Evolutionary conservation across 2,113 vertebrate species (phyloP), one percentile per base, ranked within the genome.

Genomic region (Nesoenas mayeri): DNA sequence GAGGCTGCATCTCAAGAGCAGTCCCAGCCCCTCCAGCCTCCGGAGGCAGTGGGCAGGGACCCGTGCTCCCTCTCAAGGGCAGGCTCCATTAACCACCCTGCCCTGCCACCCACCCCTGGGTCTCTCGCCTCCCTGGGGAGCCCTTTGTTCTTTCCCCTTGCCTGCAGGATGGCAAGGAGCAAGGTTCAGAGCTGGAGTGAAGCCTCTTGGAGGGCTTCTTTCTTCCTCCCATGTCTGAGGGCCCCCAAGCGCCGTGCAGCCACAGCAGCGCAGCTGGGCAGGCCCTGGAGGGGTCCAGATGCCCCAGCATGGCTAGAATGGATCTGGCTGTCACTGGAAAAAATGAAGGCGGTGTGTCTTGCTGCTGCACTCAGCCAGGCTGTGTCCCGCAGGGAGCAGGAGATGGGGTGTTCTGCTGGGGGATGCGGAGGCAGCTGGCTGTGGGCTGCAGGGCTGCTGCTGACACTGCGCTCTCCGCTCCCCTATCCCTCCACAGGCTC

Each of bases 401-500:
- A 29, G 36, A 25, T 1, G 2, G 17, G 10, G 29, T 6, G 3
- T 70, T 20, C 26, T 77, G 34, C 50, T 31, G 48, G 24, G 20
- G 12, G 6, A 2, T 25, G 48, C 20, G 11, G 3, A 32, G 15
- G 28, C 36, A 11, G 40, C 12, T 12, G 18, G 11, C 12, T 54
- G 22, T 0, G 28, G 20, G 86, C 32, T 17, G 10, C 8, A 15
- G 2, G 32, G 34, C 28, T 71, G 11, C 36, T 29, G 47, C 12
- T 93, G 79, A 90, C 61, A 18, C 10, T 5, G 3, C 17, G 42
- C 21, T 56, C 53, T 64, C 38, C 14, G 13, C 32, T 86, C n/a
- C 28, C 13, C 24, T 50, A 14, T 26, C 11, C 40, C 34, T 17
- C 77, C 31, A 5, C 97, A 99, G 98, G 92, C 97, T 96, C 97